Conservation (phyloP, 2,888 invertebrate genomes). For the Hirtodrosophila cameraria region DNA sequence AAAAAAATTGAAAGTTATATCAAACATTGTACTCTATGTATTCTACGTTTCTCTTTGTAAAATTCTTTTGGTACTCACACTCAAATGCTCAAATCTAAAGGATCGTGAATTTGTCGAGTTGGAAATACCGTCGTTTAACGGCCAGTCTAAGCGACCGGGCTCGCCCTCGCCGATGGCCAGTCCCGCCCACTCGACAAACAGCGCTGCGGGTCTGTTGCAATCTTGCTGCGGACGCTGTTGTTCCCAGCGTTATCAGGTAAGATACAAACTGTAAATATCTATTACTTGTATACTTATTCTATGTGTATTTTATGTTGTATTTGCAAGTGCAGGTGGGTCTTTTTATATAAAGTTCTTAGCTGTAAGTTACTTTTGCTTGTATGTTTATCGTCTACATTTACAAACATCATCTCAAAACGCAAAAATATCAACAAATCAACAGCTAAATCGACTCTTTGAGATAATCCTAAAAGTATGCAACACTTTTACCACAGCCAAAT, state of each 20-base stretch:
- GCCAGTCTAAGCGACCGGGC: slow-evolving; percentile 95
- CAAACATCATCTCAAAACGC: slow-evolving; percentile 18
- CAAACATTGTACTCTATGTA: slow-evolving; percentile 75
- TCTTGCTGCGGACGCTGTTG: slow-evolving; percentile 94
- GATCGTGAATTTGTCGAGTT: slow-evolving; percentile 98
- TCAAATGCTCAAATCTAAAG: slow-evolving; percentile 84
- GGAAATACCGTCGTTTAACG: slow-evolving; percentile 97
- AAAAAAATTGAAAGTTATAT: slow-evolving; percentile 23
- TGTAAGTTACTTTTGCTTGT: slow-evolving; percentile 37
- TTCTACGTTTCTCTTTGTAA: slow-evolving; percentile 74
- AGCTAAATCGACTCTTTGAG: too few species aligned
- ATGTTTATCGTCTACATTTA: slow-evolving; percentile 38
- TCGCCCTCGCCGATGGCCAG: slow-evolving; percentile 94
- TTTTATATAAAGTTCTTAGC: slow-evolving; percentile 23
- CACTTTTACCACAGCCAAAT: slow-evolving; percentile 1
- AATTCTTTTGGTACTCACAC: slow-evolving; percentile 69
- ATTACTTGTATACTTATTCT: slow-evolving; percentile 15
- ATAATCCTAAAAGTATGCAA: slow-evolving; percentile 41
- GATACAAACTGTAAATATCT: slow-evolving; percentile 48
- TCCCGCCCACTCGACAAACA: slow-evolving; percentile 93
- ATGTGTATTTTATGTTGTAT: slow-evolving; percentile 27
- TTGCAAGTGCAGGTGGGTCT: slow-evolving; percentile 49
- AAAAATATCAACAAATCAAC: not conserved
- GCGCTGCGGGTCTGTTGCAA: slow-evolving; percentile 88
- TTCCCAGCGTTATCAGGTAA: slow-evolving; percentile 94